Base-by-base conservation (phyloP, 64 coral and sea anemone species). In the Porites lutea region DNA sequence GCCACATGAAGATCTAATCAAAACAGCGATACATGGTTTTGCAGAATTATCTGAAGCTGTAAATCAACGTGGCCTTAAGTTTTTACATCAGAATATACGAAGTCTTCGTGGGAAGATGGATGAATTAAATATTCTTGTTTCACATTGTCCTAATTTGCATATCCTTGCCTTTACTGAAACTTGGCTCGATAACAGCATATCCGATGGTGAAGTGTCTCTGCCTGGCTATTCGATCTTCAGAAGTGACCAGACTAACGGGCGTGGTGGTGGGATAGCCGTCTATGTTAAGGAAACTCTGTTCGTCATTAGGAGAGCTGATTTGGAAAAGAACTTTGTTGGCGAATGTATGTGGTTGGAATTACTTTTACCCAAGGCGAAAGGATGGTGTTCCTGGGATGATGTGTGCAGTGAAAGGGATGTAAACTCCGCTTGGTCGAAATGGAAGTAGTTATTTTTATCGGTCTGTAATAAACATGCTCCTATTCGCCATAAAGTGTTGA, bases 141-240 rank as follows among this genome's bases (percentile, higher is more conserved):
- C 76, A 6, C 75, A 81, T 1, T 80, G 71, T 80, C 49, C 75
- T 20, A 71, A 81, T 81, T 71, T 90, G 44, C 88, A 90, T 90
- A 80, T 81, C 81, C 61, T 80, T 52, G 63, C 76, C 48, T 80
- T 80, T 13, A 80, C 88, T 16, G 76, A 90, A 21, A 90, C 75
- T 45, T 80, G 77, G 88, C 52, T 54, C 52, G 4, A 4, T 22
- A 14, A 46, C 11, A 80, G 77, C 48, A 21, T 72, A 2, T 3
- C 14, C 45, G 84, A 93, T 20, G 46, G 18, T 45, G 91, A 93
- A 82, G 74, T 63, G 13, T 20, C 72, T 14, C 79, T 93, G 2
- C 80, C 79, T 59, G 90, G 90, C 43, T 92, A 86, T 44, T 66
- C n/a, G 45, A 18, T 92, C 13, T 92, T 86, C 55, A 86, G 90